Conservation (phyloP, 1,140 invertebrate species). For the Mycetomoellerius zeteki region DNA sequence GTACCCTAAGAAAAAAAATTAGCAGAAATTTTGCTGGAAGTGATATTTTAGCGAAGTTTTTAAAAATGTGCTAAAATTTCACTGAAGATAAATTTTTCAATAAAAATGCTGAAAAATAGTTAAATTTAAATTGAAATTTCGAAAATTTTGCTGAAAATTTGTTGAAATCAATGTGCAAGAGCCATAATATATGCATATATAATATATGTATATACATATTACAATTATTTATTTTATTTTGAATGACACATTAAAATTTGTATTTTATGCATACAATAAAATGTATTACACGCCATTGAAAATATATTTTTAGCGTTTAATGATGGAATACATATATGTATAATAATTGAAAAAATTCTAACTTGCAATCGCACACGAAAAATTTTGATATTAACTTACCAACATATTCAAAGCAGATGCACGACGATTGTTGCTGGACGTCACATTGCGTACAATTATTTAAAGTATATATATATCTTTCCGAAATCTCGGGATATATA, state of each 20-base stretch:
- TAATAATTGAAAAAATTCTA: neutral
- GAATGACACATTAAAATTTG: neutral
- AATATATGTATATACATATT: neutral
- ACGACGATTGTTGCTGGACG: neutral
- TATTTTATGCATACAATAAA: neutral
- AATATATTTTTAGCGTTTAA: neutral
- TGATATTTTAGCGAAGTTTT: too few species aligned
- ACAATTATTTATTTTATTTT: neutral
- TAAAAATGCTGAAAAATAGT: too few species aligned
- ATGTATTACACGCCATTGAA: neutral
- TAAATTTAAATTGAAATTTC: too few species aligned
- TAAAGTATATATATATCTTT: neutral
- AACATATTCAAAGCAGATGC: neutral
- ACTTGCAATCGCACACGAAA: neutral
- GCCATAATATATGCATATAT: neutral
- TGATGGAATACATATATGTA: neutral
- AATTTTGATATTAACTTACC: slow-evolving; percentile 11
- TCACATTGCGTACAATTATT: slow-evolving; percentile 24
- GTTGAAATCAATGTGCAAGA: neutral
- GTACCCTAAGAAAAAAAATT: too few species aligned
- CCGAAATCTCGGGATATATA: neutral
- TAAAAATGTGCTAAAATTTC: too few species aligned
- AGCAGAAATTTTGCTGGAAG: too few species aligned
- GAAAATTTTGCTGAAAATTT: too few species aligned
- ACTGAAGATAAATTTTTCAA: too few species aligned